Evolutionary conservation across 2,888 invertebrate genomes (phyloP), one percentile per base, ranked within the genome.

Genomic region (Cosmia trapezina): DNA sequence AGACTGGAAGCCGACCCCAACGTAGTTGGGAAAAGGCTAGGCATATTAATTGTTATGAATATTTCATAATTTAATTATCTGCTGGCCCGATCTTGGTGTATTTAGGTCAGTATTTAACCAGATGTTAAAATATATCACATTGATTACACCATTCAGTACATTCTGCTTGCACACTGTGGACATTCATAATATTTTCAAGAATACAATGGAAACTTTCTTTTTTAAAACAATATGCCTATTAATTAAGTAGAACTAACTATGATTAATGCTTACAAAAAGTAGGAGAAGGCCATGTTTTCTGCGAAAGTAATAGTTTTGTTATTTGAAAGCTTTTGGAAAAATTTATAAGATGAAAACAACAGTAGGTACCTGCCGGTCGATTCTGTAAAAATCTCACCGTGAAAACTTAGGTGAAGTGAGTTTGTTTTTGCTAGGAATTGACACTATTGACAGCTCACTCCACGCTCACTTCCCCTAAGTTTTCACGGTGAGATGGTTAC

Each of bases 81-180:
- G 3, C 62, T 54, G 1, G 33, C n/a, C 6, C 4, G 19, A 43
- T 37, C 37, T 69, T 73, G 62, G 22, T 53, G 3, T 61, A 69
- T 56, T 28, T 72, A 33, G 83, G 84, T 83, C 81, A 83, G 41
- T 78, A 67, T 83, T 84, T 68, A 43, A 56, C 37, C 84, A 83
- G 78, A 11, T 83, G 84, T 51, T 49, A 28, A 19, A 47, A 19
- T 33, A 19, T 45, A 61, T 45, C 17, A 37, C 53, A 33, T 37
- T 69, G 67, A 72, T 78, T 66, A 60, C 83, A 57, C 28, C 53
- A 80, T 62, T 68, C 28, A 28, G 43, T 49, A 59, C 9, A 4
- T 47, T 41, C 14, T 22, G 56, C n/a, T 57, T 53, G 41, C 68
- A 47, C 19, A 67, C 47, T 59, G 28, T 63, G 41, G 3, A 9